Evolutionary conservation across 2,888 invertebrate species (phyloP), one percentile per base, ranked within the genome.

Genomic region (Oeneis ivallda): DNA sequence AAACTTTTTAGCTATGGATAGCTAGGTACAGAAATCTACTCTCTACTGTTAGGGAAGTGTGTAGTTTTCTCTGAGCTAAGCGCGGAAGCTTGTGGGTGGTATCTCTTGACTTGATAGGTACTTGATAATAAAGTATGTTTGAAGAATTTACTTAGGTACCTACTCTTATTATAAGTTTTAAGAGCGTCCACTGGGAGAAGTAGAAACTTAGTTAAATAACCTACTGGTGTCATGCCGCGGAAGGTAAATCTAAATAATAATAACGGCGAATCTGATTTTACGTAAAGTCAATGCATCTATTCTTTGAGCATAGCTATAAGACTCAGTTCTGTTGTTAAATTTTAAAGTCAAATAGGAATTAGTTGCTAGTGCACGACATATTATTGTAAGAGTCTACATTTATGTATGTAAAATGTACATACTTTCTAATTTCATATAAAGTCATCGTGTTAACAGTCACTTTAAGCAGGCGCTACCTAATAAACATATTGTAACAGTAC

Each of bases 71-170:
- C 34, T 26, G 19, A 50, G 9, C 9, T 19, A 19, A 41, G 41
- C 19, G 19, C 7, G 13, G 13, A 54, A 39, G 11, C 39, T 39
- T 13, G 5, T 56, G 10, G 17, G 41, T 41, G 10, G 15, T 41
- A 26, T 41, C 8, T 6, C 11, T 10, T 19, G 19, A 19, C 26
- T 5, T 26, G 26, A 4, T 19, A 15, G n/a, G 13, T 13, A 19
- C 26, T 5, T 26, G 26, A 4, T 19, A 15, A 8, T 26, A 10
- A 37, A 15, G n/a, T 9, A 15, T 83, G 53, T 3, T 34, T 50
- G 26, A 19, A 50, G 50, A 19, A 47, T 39, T 11, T 10, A 10
- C 11, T 39, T 11, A n/a, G n/a, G n/a, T n/a, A n/a, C n/a, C n/a
- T n/a, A 26, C 26, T 26, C 26, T 26, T 5, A 26, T 26, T 26